These are phyloP conservation scores for Rachycentron canadum DNA, from an alignment of 2,797 vertebrate genomes.

Conservation along the genomic window DNA sequence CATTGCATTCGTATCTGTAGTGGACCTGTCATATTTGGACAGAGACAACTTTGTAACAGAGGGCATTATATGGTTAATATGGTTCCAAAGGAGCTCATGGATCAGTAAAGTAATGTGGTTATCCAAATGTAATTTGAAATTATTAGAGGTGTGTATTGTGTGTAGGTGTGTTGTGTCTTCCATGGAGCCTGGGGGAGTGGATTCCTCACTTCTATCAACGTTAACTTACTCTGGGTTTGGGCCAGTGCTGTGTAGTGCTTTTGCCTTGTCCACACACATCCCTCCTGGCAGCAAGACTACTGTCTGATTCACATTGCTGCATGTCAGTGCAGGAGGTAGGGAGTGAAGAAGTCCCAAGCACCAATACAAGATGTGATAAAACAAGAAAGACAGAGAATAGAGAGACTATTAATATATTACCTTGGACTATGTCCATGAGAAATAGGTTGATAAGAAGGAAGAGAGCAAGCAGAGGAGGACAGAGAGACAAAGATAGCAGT, in stretches of 20 bases:
- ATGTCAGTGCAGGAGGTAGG: constrained; percentile 66
- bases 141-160: constrained; percentile 13
- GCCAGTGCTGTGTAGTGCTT: constrained; percentile 36
- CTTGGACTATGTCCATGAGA: background rate
- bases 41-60: background rate
- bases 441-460: background rate
- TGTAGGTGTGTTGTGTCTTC: constrained; percentile 40
- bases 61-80: background rate
- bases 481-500: background rate
- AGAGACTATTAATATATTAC: background rate
- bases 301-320: constrained; percentile 69
- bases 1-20: background rate
- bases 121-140: background rate
- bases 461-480: background rate
- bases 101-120: background rate
- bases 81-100: background rate
- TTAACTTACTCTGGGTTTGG: constrained; percentile 46
- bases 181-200: constrained; percentile 55
- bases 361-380: constrained; percentile 36
- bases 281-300: constrained; percentile 54
- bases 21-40: constrained; percentile 7
- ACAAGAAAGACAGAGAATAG: background rate
- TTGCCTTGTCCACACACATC: constrained; percentile 73
- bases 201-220: constrained; percentile 65
- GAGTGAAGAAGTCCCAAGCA: constrained; percentile 35